These are phyloP conservation scores for Conops quadrifasciatus DNA, from an alignment of 2,888 invertebrate genomes.

Conservation along the genomic window DNA sequence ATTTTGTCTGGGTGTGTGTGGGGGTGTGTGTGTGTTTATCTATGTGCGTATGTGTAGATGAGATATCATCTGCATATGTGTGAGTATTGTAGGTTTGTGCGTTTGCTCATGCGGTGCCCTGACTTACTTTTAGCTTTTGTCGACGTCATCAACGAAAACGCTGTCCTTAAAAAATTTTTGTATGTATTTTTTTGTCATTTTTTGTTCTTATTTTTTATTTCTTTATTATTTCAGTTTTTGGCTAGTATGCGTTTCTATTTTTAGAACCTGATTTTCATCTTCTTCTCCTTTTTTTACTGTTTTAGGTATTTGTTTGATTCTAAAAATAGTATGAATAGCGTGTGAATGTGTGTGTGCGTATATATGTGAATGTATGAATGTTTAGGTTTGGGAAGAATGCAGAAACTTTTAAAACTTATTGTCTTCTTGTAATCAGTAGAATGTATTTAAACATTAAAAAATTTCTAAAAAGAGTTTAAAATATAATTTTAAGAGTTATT, in stretches of 20 bases:
- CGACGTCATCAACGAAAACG: slow-evolving; percentile 29
- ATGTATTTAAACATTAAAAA: neutral
- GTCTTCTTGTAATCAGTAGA: neutral
- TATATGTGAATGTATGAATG: neutral
- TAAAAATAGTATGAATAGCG: neutral
- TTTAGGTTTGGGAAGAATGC: neutral
- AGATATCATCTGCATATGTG: neutral
- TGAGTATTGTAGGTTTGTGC: neutral
- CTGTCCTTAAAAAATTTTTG: slow-evolving; percentile 23
- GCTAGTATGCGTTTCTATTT: slow-evolving; percentile 10
- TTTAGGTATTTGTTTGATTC: neutral
- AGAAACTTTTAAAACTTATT: neutral
- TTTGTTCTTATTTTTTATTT: neutral
- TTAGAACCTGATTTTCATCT: slow-evolving; percentile 5
- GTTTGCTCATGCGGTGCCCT: neutral
- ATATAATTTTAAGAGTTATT: neutral
- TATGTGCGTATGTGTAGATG: neutral
- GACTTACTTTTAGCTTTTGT: slow-evolving; percentile 11
- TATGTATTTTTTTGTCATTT: neutral
- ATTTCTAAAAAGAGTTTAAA: neutral
- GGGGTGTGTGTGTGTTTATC: neutral
- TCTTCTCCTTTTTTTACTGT: neutral
- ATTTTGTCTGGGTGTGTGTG: neutral
- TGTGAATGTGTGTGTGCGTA: neutral
- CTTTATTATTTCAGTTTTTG: slow-evolving; percentile 6